Conservation (phyloP, 1,140 invertebrate genomes). For the Sycophaga agraensis region DNA sequence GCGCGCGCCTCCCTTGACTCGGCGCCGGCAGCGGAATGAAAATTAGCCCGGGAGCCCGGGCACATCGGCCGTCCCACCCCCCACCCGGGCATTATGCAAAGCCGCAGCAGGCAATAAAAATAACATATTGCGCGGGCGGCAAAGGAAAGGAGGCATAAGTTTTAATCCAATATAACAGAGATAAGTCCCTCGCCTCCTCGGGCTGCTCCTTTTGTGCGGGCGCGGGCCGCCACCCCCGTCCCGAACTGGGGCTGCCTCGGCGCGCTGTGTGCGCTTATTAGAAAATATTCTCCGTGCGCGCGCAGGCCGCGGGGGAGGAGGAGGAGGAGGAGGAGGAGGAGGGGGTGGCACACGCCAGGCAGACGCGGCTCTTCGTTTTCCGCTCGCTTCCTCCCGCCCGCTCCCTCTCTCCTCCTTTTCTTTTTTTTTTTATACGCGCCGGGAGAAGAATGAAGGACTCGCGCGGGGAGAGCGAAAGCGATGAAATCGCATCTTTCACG, state of each 20-base stretch:
- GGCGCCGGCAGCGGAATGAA: slow-evolving; percentile 54
- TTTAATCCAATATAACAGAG: slow-evolving; percentile 60
- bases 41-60: slow-evolving; percentile 47
- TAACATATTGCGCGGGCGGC: slow-evolving; percentile 58
- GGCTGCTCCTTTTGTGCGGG: no score
- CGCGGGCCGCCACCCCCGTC: slow-evolving; percentile 39
- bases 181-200: slow-evolving; percentile 48
- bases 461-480: slow-evolving; percentile 22
- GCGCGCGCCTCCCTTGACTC: no score
- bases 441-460: slow-evolving; percentile 27
- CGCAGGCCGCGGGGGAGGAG: slow-evolving; percentile 15
- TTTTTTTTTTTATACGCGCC: slow-evolving; percentile 12
- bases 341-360: slow-evolving; percentile 9
- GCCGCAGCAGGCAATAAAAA: slow-evolving; percentile 59
- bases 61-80: no score
- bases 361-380: no score
- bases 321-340: slow-evolving; percentile 25
- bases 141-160: slow-evolving; percentile 54
- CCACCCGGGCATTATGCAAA: slow-evolving; percentile 58
- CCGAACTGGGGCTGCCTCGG: no score
- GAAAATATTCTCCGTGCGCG: slow-evolving; percentile 51
- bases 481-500: slow-evolving; percentile 35
- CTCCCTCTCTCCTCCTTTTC: neutral
- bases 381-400: slow-evolving; percentile 21
- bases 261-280: slow-evolving; percentile 59